Percentiles rank a stretch among this genome's conserved stretches.
Evolutionary conservation across 2,797 vertebrate species (phyloP).

Genomic region (Halcyon chelicuti): DNA sequence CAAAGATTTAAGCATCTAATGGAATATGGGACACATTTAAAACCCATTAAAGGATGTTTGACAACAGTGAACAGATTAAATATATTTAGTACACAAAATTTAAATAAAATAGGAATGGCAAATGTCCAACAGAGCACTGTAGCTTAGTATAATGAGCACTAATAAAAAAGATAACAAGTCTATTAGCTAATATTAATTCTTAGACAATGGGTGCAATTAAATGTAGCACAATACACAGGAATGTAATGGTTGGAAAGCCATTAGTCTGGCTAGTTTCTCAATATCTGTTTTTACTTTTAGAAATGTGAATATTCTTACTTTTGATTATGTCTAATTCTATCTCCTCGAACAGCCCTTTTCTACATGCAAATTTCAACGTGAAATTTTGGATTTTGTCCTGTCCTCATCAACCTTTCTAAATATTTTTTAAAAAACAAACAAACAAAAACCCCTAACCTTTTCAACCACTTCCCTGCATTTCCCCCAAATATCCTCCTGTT

Average conservation of each 20-base stretch:
- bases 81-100: background rate
- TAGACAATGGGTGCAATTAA: background rate
- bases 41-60: background rate
- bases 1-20: background rate
- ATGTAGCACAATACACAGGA: background rate
- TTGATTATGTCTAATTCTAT: background rate
- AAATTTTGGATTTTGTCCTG: background rate
- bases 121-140: background rate
- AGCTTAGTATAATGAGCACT: constrained; percentile 10
- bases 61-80: background rate
- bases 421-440: background rate
- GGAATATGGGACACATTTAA: background rate
- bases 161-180: constrained; percentile 45
- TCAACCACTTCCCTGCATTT: background rate
- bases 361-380: background rate
- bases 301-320: background rate
- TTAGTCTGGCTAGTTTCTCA: background rate
- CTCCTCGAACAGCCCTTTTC: background rate
- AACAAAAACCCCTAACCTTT: background rate
- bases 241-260: background rate
- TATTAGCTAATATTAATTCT: constrained; percentile 41
- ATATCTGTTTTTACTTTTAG: background rate
- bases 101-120: constrained; percentile 33
- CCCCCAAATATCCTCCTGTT: background rate
- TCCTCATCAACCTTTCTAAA: background rate